Evolutionary conservation across 2,113 vertebrate species (phyloP).

Genomic region (Eolophus roseicapilla): DNA sequence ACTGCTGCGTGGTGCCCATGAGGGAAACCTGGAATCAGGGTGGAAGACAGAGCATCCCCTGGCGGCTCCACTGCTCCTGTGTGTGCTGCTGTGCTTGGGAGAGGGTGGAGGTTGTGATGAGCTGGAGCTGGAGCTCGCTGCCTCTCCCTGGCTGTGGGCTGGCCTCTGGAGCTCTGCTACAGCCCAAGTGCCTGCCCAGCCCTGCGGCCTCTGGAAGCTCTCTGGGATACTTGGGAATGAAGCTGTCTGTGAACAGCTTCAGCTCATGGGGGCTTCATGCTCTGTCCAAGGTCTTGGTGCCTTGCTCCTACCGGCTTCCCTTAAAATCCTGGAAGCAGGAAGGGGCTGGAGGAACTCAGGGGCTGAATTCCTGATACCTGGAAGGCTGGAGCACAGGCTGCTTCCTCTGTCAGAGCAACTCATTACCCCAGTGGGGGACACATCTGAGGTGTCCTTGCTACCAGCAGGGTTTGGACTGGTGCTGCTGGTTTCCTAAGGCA

Average conservation of each 20-base stretch:
- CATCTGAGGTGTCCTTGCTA: neutral
- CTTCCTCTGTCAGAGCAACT: neutral
- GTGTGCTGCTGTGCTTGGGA: neutral
- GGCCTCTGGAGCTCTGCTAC: neutral
- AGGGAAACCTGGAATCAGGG: neutral
- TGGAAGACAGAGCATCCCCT: neutral
- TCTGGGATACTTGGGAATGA: neutral
- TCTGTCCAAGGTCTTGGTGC: neutral
- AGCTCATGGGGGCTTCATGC: neutral
- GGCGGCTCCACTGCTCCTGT: rapidly evolving
- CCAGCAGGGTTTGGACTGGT: neutral
- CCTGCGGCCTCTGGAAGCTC: neutral
- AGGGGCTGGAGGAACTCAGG: neutral
- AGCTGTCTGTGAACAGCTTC: neutral
- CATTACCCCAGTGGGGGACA: too few relatives aligned
- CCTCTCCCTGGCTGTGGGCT: too few relatives aligned
- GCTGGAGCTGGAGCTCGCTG: neutral
- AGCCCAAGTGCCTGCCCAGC: neutral
- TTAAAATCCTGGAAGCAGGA: neutral
- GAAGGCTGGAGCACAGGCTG: neutral
- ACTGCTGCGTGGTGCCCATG: neutral
- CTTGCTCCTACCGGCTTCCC: neutral
- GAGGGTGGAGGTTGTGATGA: neutral
- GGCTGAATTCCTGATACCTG: rapidly evolving
- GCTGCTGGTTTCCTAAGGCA: neutral